A percentile compares a stretch with the other conserved stretches of the same genome.
Conservation (phyloP, 1,140 invertebrate species). For the Berghia stephanieae region DNA sequence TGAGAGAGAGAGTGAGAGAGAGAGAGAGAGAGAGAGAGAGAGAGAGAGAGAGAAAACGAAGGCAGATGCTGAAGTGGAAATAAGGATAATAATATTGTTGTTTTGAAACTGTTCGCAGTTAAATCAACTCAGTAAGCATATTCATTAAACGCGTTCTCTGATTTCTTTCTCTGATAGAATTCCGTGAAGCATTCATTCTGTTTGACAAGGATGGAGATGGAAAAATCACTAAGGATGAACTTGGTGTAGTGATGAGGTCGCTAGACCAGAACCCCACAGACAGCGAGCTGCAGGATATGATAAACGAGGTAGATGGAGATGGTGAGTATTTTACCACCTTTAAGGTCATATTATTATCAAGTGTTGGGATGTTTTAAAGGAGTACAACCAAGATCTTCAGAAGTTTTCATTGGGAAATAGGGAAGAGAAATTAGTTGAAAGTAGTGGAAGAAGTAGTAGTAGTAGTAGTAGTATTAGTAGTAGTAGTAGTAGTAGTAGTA, state of each 20-base stretch:
- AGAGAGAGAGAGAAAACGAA: background rate
- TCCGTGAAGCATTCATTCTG: conserved; percentile 39
- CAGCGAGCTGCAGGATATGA: conserved; percentile 82
- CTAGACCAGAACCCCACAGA: conserved; percentile 49
- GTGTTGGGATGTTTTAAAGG: background rate
- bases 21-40: no score
- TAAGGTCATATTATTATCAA: background rate
- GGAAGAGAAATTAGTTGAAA: background rate
- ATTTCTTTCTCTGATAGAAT: conserved; percentile 14
- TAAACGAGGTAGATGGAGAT: conserved; percentile 81
- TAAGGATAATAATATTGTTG: background rate
- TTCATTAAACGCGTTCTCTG: background rate
- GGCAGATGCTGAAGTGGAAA: background rate
- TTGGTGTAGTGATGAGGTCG: conserved; percentile 44
- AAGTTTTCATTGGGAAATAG: no score
- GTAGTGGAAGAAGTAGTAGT: no score
- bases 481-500: no score
- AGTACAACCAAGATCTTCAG: background rate
- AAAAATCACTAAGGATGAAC: conserved; percentile 38
- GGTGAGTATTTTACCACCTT: conserved; percentile 39
- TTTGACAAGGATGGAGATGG: conserved; percentile 47
- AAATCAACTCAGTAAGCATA: background rate
- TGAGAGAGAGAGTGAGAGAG: no score
- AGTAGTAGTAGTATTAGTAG: no score
- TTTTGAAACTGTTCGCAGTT: no score